Evolutionary conservation across 2,888 invertebrate genomes (phyloP).

Genomic region (Tetheella fluctuosa): DNA sequence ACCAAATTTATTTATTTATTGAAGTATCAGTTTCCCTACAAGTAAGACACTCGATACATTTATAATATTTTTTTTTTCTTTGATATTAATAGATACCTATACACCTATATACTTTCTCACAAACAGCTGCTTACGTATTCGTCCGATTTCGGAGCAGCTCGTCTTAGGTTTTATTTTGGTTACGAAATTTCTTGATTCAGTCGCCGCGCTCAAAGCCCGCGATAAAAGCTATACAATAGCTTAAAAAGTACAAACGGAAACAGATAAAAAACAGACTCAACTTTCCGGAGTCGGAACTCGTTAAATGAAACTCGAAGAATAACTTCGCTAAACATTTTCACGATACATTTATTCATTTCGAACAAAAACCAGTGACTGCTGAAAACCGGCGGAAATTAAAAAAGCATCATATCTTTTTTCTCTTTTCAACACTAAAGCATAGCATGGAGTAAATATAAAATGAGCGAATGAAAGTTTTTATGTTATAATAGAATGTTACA

Average conservation of each 20-base stretch:
- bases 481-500: neutral
- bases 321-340: slow-evolving; percentile 7
- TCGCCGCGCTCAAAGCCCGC: too few species aligned
- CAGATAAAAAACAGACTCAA: slow-evolving; percentile 13
- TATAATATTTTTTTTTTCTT: too few species aligned
- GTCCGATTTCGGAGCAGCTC: too few species aligned
- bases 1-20: too few species aligned
- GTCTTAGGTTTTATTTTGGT: too few species aligned
- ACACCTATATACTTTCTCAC: too few species aligned
- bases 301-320: neutral
- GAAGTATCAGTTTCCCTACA: too few species aligned
- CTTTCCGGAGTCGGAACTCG: slow-evolving; percentile 1
- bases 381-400: slow-evolving; percentile 11
- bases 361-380: neutral
- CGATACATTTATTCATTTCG: slow-evolving; percentile 7
- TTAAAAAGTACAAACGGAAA: slow-evolving; percentile 10
- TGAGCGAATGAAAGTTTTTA: neutral
- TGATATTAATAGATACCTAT: too few species aligned
- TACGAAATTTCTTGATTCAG: too few species aligned
- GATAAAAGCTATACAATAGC: too few species aligned
- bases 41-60: too few species aligned
- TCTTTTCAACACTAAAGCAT: neutral
- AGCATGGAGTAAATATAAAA: neutral
- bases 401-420: slow-evolving; percentile 1
- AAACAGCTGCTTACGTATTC: too few species aligned